Percentiles rank a stretch among this genome's conserved stretches.
These are phyloP conservation scores for Trachemys scripta DNA, from an alignment of 2,113 vertebrate species.

Conservation along the genomic window DNA sequence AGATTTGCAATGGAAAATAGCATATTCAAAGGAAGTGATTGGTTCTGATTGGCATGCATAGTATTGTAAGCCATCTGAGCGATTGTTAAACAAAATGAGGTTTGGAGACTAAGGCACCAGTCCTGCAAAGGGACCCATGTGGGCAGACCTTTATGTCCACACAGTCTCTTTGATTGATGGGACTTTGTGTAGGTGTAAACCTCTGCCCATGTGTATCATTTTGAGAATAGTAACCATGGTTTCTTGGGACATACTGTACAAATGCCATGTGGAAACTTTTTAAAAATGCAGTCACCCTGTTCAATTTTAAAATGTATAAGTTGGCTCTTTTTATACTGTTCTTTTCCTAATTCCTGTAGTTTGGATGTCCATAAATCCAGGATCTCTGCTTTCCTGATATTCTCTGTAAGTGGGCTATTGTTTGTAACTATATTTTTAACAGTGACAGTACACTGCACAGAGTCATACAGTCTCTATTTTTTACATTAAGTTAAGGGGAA, in stretches of 20 bases:
- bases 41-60: slow-evolving; percentile 44
- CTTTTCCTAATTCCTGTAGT: slow-evolving; percentile 51
- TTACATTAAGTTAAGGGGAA: slow-evolving; percentile 65
- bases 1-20: slow-evolving; percentile 62
- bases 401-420: slow-evolving; percentile 38
- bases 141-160: not conserved
- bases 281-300: slow-evolving; percentile 39
- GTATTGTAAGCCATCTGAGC: slow-evolving; percentile 43
- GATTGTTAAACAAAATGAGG: not conserved
- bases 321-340: slow-evolving; percentile 56
- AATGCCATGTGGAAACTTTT: slow-evolving; percentile 22
- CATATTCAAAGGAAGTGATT: slow-evolving; percentile 41
- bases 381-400: slow-evolving; percentile 51
- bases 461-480: slow-evolving; percentile 63
- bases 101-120: slow-evolving; percentile 19
- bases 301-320: slow-evolving; percentile 53
- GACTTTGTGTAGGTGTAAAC: not conserved
- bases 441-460: slow-evolving; percentile 75
- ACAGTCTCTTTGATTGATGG: not conserved
- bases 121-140: not conserved
- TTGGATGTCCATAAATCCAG: slow-evolving; percentile 43
- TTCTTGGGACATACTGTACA: slow-evolving; percentile 37
- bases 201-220: slow-evolving; percentile 25
- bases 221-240: slow-evolving; percentile 28
- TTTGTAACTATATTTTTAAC: slow-evolving; percentile 77